These are phyloP conservation scores for Sphenodon punctatus DNA, from an alignment of 2,797 vertebrate species.

Conservation along the genomic window DNA sequence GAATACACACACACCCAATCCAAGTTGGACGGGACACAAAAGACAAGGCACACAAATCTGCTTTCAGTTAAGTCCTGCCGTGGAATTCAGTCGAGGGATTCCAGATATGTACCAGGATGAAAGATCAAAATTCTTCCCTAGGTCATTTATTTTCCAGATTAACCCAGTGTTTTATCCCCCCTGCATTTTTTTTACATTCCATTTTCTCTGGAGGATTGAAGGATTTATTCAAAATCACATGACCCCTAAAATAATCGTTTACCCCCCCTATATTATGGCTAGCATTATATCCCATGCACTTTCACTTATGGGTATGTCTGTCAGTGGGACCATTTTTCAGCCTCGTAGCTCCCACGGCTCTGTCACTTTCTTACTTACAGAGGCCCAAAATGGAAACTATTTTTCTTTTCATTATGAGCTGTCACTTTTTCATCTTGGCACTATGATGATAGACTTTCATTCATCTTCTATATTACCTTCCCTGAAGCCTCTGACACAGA, in stretches of 20 bases:
- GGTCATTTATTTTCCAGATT: conserved; percentile 69
- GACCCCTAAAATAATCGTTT: conserved; percentile 83
- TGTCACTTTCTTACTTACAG: conserved; percentile 86
- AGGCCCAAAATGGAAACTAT: conserved; percentile 87
- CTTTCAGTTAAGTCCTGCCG: conserved; percentile 21
- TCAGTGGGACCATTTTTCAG: conserved; percentile 84
- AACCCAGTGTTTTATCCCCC: conserved; percentile 46
- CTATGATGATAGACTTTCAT: conserved; percentile 84
- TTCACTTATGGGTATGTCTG: conserved; percentile 81
- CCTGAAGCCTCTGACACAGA: conserved; percentile 81
- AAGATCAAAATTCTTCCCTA: conserved; percentile 19
- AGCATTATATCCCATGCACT: conserved; percentile 75
- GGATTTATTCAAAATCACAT: conserved; percentile 82
- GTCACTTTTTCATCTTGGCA: conserved; percentile 87
- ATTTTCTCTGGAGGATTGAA: conserved; percentile 73
- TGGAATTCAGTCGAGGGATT: background rate
- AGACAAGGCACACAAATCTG: conserved; percentile 36
- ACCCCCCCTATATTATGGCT: conserved; percentile 78
- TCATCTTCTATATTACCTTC: conserved; percentile 85
- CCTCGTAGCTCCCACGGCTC: conserved; percentile 80
- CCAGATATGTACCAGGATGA: background rate
- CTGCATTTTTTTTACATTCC: conserved; percentile 63
- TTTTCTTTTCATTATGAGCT: conserved; percentile 89
- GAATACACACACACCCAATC: conserved; percentile 49
- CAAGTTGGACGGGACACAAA: conserved; percentile 40